Conservation (phyloP, 2,797 vertebrate genomes). For the Semotilus atromaculatus region DNA sequence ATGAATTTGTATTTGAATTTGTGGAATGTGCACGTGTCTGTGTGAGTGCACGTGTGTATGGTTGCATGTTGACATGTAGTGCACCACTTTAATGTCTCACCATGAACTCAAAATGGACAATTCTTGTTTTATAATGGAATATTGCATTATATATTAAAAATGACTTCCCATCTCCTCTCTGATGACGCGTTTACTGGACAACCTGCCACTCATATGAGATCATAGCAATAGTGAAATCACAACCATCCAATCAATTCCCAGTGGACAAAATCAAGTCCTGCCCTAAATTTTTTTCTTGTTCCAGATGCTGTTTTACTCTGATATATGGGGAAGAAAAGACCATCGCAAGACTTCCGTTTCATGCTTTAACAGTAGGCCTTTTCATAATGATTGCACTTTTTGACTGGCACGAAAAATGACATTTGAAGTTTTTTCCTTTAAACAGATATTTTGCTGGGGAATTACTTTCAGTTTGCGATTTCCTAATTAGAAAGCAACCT, state of each 20-base stretch:
- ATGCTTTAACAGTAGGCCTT: not conserved
- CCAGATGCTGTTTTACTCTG: not conserved
- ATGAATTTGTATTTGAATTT: conserved; percentile 24
- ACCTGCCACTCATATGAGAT: not conserved
- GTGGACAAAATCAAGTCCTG: too few species aligned
- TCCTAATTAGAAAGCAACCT: conserved; percentile 42
- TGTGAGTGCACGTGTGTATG: not conserved
- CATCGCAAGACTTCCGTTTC: not conserved
- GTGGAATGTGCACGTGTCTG: not conserved
- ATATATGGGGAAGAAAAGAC: not conserved
- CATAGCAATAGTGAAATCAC: not conserved
- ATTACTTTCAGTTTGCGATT: conserved; percentile 2
- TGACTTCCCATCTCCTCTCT: not conserved
- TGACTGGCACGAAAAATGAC: not conserved
- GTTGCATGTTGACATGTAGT: not conserved
- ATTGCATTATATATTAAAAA: not conserved
- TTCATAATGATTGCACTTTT: conserved; percentile 2
- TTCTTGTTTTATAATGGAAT: not conserved
- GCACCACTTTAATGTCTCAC: not conserved
- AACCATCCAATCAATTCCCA: not conserved
- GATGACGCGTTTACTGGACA: not conserved
- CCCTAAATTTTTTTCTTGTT: not conserved
- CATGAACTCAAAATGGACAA: not conserved
- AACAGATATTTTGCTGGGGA: conserved; percentile 1
- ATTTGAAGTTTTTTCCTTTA: conserved; percentile 6